phyloP scores from a whole-genome alignment of 30 jellyfish, hydroid and myxozoan species.

The Chironex yamaguchii region DNA sequence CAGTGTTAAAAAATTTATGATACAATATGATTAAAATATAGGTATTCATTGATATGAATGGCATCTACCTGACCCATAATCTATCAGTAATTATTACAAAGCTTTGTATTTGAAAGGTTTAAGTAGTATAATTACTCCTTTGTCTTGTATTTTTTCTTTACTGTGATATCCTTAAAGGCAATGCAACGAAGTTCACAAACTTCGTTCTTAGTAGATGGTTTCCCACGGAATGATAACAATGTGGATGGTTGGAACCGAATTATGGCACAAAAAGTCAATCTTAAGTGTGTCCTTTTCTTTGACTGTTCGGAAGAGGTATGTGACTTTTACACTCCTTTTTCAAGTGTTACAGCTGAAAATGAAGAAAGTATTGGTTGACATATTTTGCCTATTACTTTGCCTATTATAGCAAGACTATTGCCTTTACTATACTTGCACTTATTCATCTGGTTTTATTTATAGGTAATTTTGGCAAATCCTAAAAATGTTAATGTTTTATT shows the following conservation, averaged over 20 bases:
- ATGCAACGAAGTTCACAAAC: slow-evolving; percentile 73
- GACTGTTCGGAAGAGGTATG: slow-evolving; percentile 95
- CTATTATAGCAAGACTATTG: too few relatives aligned
- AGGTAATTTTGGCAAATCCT: too few relatives aligned
- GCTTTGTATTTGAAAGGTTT: too few relatives aligned
- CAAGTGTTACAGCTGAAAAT: neutral
- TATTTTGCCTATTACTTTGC: neutral
- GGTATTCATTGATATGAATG: too few relatives aligned
- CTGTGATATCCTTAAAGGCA: slow-evolving; percentile 76
- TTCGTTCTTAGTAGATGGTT: slow-evolving; percentile 91
- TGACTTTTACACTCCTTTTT: neutral
- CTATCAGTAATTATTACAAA: too few relatives aligned
- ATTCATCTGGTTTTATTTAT: neutral
- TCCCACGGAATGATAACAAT: slow-evolving; percentile 96
- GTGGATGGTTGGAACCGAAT: slow-evolving; percentile 81
- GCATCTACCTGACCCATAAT: too few relatives aligned
- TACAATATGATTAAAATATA: too few relatives aligned
- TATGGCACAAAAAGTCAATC: slow-evolving; percentile 82
- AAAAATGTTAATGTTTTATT: too few relatives aligned
- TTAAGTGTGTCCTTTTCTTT: slow-evolving; percentile 83
- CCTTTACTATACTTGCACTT: too few relatives aligned
- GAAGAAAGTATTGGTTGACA: neutral
- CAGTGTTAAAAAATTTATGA: too few relatives aligned
- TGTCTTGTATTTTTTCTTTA: too few relatives aligned
- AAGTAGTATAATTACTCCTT: too few relatives aligned